Evolutionary conservation across 1,140 invertebrate genomes (phyloP).

Genomic region (Anastrepha ludens): DNA sequence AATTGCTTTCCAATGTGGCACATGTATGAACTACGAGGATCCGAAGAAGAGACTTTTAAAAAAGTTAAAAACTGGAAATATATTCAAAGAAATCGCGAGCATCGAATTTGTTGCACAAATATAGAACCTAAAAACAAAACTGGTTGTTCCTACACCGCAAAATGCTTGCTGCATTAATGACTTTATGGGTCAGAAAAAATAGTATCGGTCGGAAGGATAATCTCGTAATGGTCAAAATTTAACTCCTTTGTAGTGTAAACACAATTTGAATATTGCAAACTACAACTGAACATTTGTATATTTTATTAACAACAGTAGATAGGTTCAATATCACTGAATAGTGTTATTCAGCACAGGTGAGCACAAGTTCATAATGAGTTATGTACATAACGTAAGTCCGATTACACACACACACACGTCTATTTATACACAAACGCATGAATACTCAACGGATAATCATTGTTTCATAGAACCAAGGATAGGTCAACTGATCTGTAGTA

Average conservation of each 20-base stretch:
- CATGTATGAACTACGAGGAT: no score
- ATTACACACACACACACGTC: not conserved
- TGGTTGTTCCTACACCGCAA: no score
- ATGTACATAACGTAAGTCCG: not conserved
- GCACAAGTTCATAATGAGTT: not conserved
- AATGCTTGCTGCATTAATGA: no score
- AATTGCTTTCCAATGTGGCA: no score
- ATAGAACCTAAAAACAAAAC: no score
- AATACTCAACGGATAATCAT: not conserved
- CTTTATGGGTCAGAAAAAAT: no score
- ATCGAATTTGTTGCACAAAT: no score
- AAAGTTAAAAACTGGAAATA: no score
- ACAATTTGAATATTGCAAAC: not conserved
- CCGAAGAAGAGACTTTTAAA: no score
- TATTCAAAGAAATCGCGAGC: no score
- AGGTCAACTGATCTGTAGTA: not conserved
- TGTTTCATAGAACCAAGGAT: not conserved
- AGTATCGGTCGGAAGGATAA: not conserved
- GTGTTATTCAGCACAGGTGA: constrained; percentile 3
- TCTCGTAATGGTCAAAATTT: not conserved
- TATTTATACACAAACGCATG: not conserved
- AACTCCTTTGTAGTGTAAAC: not conserved
- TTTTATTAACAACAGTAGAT: not conserved
- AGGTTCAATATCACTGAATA: not conserved
- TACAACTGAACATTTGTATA: not conserved